Evolutionary conservation across 2,113 vertebrate species (phyloP), one percentile per base, ranked within the genome.

Genomic region (Microcebus lehilahytsara): DNA sequence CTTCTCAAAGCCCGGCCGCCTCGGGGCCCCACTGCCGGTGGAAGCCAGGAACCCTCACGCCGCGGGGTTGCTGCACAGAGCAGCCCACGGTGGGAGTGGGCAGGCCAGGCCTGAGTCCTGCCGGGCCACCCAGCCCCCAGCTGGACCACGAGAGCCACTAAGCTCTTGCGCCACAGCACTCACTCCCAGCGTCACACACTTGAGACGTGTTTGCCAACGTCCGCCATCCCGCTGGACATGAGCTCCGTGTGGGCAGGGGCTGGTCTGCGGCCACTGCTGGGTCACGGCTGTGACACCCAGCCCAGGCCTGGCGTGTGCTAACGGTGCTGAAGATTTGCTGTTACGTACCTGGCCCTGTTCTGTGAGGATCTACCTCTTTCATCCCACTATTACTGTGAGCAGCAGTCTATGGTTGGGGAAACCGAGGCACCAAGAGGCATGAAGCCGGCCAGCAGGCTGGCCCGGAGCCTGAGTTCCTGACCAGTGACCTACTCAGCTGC

Each of bases 161-260:
- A 51, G 40, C 42, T 23, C n/a, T 34, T 40, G 20, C 66, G 8
- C 37, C 49, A 1, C 0, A 2, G 51, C 25, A 37, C 25, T 17
- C 5, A 0, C 32, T 2, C 0, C 46, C 40, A 6, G 66, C 0
- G 9, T 20, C 40, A 4, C 2, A 2, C 0, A 2, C 74, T 56
- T 0, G 2, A 0, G 6, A 71, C 40, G 3, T 0, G 2, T 13
- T 20, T 56, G 81, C 27, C 23, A 23, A n/a, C 6, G 9, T 25
- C 60, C 42, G 34, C 27, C 56, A 12, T 13, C 30, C 11, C 1
- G 0, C 3, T 2, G n/a, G 34, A n/a, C 0, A 3, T 23, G 30
- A 10, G 60, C 58, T 30, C 69, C 0, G 40, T 0, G 10, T 0
- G 5, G n/a, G 49, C 25, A 19, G 64, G 42, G 11, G 1, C 3